Evolutionary conservation across 2,797 vertebrate genomes (phyloP).

Genomic region (Cottoperca gobio): DNA sequence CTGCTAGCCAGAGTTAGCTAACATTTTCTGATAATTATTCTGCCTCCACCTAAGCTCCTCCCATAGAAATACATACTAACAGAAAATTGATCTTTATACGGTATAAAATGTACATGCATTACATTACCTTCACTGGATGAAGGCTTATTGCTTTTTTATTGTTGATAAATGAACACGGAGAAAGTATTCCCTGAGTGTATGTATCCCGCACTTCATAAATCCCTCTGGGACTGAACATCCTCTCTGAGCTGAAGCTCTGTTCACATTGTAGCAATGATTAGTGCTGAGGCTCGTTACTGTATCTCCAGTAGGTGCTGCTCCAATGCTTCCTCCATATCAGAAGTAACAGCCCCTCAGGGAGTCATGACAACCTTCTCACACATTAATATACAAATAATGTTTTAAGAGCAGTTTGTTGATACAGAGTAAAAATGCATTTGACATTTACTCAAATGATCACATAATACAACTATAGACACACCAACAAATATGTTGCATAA

Average conservation of each 20-base stretch:
- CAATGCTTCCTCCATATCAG: background rate
- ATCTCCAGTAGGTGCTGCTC: background rate
- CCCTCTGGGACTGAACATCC: background rate
- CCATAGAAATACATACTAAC: too few species aligned
- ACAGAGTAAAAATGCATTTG: background rate
- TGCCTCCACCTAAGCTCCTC: too few species aligned
- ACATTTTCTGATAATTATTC: too few species aligned
- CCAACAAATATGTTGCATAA: background rate
- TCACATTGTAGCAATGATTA: background rate
- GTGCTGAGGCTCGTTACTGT: background rate
- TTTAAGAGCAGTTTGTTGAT: background rate
- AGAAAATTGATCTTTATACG: background rate
- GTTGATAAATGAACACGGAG: background rate
- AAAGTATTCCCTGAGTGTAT: background rate
- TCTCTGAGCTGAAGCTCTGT: background rate
- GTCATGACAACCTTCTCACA: background rate
- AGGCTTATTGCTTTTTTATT: background rate
- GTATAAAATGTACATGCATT: background rate
- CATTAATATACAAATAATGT: background rate
- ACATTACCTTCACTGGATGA: background rate
- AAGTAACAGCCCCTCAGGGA: background rate
- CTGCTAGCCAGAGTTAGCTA: too few species aligned
- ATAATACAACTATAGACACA: background rate
- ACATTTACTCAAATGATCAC: background rate
- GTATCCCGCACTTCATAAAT: conserved; percentile 2